Evolutionary conservation across 2,888 invertebrate species (phyloP).

Genomic region (Agelastica alni): DNA sequence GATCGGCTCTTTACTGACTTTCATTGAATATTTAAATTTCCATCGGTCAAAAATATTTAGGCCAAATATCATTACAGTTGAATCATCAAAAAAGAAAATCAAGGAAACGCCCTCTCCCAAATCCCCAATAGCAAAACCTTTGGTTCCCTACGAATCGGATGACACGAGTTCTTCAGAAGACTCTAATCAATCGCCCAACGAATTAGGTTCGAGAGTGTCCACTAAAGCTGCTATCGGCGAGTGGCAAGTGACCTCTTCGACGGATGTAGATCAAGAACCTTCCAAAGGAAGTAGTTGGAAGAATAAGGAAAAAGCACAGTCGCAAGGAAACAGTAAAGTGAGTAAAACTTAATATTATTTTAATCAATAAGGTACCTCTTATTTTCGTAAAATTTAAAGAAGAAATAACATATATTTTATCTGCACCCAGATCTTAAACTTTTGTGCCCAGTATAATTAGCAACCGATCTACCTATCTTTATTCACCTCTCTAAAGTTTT

Average conservation of each 20-base stretch:
- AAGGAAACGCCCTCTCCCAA: constrained; percentile 5
- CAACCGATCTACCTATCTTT: too few relatives aligned
- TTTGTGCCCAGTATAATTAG: too few relatives aligned
- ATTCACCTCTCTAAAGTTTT: too few relatives aligned
- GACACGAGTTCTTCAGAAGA: constrained; percentile 53
- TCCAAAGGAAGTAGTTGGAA: constrained; percentile 36
- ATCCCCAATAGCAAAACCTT: constrained; percentile 41
- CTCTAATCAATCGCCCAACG: constrained; percentile 40
- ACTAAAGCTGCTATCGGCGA: constrained; percentile 48
- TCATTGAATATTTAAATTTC: too few relatives aligned
- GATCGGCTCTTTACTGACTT: too few relatives aligned
- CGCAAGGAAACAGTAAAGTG: constrained; percentile 22
- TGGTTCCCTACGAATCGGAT: constrained; percentile 57
- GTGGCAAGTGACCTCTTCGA: constrained; percentile 51
- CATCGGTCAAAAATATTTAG: too few relatives aligned
- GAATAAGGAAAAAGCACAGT: constrained; percentile 20
- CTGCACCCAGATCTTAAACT: not conserved
- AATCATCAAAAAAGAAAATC: constrained; percentile 21
- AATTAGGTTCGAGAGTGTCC: constrained; percentile 36
- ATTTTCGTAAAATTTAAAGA: too few relatives aligned
- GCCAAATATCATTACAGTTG: too few relatives aligned
- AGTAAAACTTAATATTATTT: too few relatives aligned
- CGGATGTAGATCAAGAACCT: constrained; percentile 29
- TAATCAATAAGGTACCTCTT: not conserved
- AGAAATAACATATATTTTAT: too few relatives aligned